Evolutionary conservation across 1,140 invertebrate genomes (phyloP).

Genomic region (Neodiprion virginianus): DNA sequence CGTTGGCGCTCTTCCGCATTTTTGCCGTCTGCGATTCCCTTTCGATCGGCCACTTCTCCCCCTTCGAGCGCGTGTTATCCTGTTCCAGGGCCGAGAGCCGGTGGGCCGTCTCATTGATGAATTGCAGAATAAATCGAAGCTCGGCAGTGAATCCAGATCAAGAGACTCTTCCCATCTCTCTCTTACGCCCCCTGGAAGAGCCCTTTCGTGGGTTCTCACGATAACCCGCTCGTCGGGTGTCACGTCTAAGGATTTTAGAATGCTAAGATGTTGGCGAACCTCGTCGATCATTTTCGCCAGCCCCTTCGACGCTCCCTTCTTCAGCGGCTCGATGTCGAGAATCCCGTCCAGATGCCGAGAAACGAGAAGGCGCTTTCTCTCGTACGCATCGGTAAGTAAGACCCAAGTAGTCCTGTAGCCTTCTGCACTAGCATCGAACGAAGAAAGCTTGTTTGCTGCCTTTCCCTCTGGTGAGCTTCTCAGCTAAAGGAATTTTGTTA

Average conservation of each 20-base stretch:
- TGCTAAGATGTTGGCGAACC: constrained; percentile 12
- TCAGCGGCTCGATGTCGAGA: constrained; percentile 9
- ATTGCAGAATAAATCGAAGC: constrained; percentile 15
- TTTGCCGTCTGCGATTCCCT: constrained; percentile 4
- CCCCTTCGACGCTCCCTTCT: background rate
- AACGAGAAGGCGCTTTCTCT: constrained; percentile 10
- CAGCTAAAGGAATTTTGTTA: constrained; percentile 7
- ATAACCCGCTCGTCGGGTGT: constrained; percentile 3
- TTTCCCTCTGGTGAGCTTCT: constrained; percentile 3
- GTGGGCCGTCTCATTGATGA: constrained; percentile 15
- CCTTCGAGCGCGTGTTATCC: background rate
- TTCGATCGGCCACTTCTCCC: constrained; percentile 14
- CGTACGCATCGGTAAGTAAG: constrained; percentile 17
- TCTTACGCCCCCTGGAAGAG: constrained; percentile 10
- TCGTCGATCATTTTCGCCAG: constrained; percentile 13
- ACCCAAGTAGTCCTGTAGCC: constrained; percentile 11
- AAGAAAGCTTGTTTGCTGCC: constrained; percentile 8
- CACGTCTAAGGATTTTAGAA: background rate
- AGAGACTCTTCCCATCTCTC: constrained; percentile 20
- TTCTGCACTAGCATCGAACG: constrained; percentile 5
- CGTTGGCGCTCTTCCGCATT: constrained; percentile 1
- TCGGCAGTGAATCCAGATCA: constrained; percentile 17
- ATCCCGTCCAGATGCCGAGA: constrained; percentile 10
- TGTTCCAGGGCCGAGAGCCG: constrained; percentile 14
- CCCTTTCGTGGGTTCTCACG: background rate